Percentiles rank a stretch among this genome's conserved stretches.
These are phyloP conservation scores for Nettapus auritus DNA, from an alignment of 2,113 vertebrate genomes.

Conservation along the genomic window DNA sequence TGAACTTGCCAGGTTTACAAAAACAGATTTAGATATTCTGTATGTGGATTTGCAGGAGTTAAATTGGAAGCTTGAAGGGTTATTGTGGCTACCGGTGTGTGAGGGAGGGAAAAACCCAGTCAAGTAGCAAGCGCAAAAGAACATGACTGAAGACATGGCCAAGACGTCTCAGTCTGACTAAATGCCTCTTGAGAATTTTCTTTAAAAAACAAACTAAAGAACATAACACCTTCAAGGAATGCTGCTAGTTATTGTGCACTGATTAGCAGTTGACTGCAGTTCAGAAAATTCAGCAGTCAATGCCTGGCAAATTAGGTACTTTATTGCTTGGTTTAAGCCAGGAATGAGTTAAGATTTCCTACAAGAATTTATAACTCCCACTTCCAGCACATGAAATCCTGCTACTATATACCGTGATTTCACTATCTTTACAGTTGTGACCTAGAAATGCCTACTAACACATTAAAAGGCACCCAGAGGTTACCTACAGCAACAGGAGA, in stretches of 20 bases:
- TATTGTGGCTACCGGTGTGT: background rate
- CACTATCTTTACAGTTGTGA: background rate
- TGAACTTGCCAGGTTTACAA: background rate
- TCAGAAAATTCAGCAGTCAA: constrained; percentile 49
- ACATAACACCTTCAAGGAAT: background rate
- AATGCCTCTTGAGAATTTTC: background rate
- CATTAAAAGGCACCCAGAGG: background rate
- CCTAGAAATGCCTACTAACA: background rate
- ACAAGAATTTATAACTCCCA: background rate
- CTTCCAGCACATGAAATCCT: background rate
- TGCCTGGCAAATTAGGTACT: background rate
- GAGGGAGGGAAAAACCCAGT: background rate
- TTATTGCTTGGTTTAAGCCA: background rate
- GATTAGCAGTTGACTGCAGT: background rate
- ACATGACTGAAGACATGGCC: fast-evolving
- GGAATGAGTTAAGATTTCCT: background rate
- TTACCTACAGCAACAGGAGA: background rate
- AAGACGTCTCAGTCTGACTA: background rate
- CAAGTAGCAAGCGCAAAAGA: background rate
- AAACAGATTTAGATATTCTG: background rate
- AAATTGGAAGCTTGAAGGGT: background rate
- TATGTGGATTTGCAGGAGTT: background rate
- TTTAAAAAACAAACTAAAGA: background rate
- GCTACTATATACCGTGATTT: background rate
- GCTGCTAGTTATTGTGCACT: background rate